Percentiles rank a stretch among this genome's conserved stretches.
phyloP scores from a whole-genome alignment of 1,140 invertebrate genomes.

The Dinoponera quadriceps region DNA sequence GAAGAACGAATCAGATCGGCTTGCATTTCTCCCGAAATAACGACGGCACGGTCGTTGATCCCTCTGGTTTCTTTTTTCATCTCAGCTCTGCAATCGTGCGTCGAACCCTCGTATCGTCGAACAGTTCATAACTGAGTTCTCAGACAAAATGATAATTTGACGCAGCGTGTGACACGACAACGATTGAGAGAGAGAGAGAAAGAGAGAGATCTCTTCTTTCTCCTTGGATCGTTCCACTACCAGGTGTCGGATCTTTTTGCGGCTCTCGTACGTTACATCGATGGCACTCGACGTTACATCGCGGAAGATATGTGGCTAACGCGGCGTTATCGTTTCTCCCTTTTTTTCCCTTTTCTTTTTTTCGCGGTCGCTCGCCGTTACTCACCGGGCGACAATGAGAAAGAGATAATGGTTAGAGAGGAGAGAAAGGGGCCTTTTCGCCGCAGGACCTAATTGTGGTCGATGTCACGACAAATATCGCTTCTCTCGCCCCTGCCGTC shows the following conservation, averaged over 20 bases:
- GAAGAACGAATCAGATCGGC: too few relatives aligned
- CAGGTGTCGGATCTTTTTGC: slow-evolving; percentile 42
- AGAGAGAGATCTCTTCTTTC: slow-evolving; percentile 12
- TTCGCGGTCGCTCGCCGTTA: slow-evolving; percentile 41
- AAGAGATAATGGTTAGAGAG: slow-evolving; percentile 29
- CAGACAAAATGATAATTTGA: slow-evolving; percentile 54
- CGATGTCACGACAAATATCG: slow-evolving; percentile 82
- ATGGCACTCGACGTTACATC: slow-evolving; percentile 29
- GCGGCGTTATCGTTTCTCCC: slow-evolving; percentile 15
- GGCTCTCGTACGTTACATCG: slow-evolving; percentile 42
- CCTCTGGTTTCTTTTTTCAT: not conserved
- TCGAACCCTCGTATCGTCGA: not conserved
- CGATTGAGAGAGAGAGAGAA: slow-evolving; percentile 29
- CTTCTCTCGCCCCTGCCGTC: slow-evolving; percentile 71
- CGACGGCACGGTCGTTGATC: too few relatives aligned
- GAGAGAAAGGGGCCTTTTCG: slow-evolving; percentile 56
- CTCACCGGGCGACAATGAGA: slow-evolving; percentile 42
- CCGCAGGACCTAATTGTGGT: slow-evolving; percentile 80
- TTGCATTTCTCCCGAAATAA: too few relatives aligned
- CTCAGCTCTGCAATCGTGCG: not conserved
- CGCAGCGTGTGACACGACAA: not conserved
- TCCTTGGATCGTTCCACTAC: not conserved
- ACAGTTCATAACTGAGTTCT: not conserved
- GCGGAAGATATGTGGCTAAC: slow-evolving; percentile 52
- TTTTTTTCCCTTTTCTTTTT: slow-evolving; percentile 10